phyloP scores from a whole-genome alignment of 2,113 vertebrate species.

The Corythaixoides concolor region DNA sequence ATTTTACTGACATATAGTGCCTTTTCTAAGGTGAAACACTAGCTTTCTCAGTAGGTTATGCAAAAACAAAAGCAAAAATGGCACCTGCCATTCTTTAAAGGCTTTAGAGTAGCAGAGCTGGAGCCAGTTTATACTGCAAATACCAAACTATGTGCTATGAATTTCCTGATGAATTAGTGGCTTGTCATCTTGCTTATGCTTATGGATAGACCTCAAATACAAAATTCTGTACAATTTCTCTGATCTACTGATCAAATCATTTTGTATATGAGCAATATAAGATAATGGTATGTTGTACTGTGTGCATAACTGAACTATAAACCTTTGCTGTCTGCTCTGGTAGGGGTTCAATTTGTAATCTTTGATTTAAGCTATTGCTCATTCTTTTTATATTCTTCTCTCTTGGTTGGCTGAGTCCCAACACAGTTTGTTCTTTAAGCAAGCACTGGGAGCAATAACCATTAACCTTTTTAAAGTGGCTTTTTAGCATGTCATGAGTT shows the following conservation, averaged over 20 bases:
- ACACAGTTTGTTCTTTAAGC: constrained; percentile 20
- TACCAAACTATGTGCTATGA: background rate
- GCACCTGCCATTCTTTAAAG: background rate
- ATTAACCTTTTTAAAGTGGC: constrained; percentile 58
- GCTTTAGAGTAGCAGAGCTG: background rate
- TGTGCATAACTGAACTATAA: background rate
- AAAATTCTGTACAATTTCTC: background rate
- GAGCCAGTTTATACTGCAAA: background rate
- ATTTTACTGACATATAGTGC: background rate
- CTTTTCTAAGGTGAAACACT: background rate
- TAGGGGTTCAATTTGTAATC: constrained; percentile 11
- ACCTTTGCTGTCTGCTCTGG: background rate
- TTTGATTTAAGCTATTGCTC: constrained; percentile 13
- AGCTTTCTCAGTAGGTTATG: background rate
- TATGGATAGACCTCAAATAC: background rate
- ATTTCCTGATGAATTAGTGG: background rate
- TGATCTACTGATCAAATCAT: background rate
- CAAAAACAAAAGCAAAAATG: background rate
- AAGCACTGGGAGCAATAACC: constrained; percentile 34
- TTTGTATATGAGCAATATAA: background rate
- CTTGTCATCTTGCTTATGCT: background rate
- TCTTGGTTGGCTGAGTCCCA: constrained; percentile 1
- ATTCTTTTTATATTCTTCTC: constrained; percentile 15
- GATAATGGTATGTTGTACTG: background rate
- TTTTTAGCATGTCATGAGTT: constrained; percentile 56